These are phyloP conservation scores for Dolichallabes microphthalmus DNA, from an alignment of 2,113 vertebrate species.

Conservation along the genomic window DNA sequence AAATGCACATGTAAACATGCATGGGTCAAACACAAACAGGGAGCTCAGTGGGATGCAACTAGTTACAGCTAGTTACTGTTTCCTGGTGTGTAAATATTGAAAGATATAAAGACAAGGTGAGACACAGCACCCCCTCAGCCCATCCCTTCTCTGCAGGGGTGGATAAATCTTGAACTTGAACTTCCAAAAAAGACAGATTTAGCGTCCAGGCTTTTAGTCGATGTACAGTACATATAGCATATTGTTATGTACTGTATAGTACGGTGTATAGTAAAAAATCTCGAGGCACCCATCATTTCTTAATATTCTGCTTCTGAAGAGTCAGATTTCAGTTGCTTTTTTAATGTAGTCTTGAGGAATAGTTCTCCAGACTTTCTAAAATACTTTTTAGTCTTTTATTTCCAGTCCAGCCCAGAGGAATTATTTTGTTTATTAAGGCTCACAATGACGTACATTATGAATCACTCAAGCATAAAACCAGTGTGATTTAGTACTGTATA, in stretches of 20 bases:
- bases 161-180: background rate
- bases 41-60: background rate
- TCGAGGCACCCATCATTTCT: too few relatives aligned
- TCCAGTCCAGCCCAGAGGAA: too few relatives aligned
- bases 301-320: too few relatives aligned
- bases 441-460: too few relatives aligned
- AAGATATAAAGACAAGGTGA: background rate
- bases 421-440: too few relatives aligned
- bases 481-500: too few relatives aligned
- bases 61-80: background rate
- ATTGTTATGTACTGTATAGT: background rate
- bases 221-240: background rate
- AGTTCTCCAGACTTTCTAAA: too few relatives aligned
- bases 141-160: background rate
- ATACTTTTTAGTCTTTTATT: too few relatives aligned
- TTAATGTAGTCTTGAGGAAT: too few relatives aligned
- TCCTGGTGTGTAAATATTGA: background rate
- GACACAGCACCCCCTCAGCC: background rate
- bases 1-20: slow-evolving; percentile 27
- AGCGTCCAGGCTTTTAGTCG: background rate
- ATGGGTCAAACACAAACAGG: background rate
- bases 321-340: too few relatives aligned
- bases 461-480: too few relatives aligned
- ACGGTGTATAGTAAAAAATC: background rate
- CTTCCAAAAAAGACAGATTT: background rate